These are phyloP conservation scores for Nerophis ophidion DNA, from an alignment of 2,113 vertebrate genomes.

Conservation along the genomic window DNA sequence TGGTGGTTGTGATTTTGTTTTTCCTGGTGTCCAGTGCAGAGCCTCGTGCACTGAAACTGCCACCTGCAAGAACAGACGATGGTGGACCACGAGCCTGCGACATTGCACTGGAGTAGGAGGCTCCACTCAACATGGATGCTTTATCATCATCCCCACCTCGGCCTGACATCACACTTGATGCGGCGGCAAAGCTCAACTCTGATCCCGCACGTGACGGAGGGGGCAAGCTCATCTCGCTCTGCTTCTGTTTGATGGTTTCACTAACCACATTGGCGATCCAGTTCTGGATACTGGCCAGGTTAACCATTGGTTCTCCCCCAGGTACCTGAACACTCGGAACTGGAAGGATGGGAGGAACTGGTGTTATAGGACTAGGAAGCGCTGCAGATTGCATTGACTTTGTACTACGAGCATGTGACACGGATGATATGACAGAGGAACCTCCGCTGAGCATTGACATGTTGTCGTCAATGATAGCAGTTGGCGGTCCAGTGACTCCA, in stretches of 20 bases:
- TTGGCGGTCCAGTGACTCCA: conserved; percentile 44
- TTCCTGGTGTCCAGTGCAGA: conserved; percentile 44
- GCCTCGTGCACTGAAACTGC: conserved; percentile 21
- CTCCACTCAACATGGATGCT: conserved; percentile 72
- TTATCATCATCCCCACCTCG: conserved; percentile 74
- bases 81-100: conserved; percentile 39
- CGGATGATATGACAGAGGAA: conserved; percentile 66
- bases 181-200: conserved; percentile 58
- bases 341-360: conserved; percentile 48
- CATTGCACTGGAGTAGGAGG: conserved; percentile 56
- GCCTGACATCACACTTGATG: conserved; percentile 43
- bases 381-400: conserved; percentile 30
- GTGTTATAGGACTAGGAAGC: background rate
- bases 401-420: conserved; percentile 66
- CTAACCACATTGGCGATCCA: conserved; percentile 91
- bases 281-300: conserved; percentile 87
- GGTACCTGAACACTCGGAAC: conserved; percentile 69
- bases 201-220: conserved; percentile 63
- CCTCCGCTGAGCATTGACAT: conserved; percentile 78
- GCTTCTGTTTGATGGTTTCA: conserved; percentile 91
- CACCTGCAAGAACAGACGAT: conserved; percentile 71
- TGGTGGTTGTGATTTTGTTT: conserved; percentile 76
- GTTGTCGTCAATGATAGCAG: conserved; percentile 69
- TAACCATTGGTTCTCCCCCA: conserved; percentile 80
- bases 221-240: conserved; percentile 77